Percentiles rank a stretch among this genome's conserved stretches.
Evolutionary conservation across 1,140 invertebrate species (phyloP).

Genomic region (fruit fly (Drosophila melanogaster)): DNA sequence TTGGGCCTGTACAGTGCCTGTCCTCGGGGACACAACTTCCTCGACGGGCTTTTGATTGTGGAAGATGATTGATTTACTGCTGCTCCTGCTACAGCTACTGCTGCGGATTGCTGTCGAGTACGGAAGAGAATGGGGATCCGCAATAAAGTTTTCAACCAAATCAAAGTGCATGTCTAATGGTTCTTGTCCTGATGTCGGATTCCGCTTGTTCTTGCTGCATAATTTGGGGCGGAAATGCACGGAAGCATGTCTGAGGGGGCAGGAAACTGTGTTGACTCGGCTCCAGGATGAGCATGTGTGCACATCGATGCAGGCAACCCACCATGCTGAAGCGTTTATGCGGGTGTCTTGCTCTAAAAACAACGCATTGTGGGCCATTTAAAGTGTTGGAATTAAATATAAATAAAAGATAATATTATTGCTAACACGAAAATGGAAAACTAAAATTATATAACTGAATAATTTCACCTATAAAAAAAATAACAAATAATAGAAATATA

Average conservation of each 20-base stretch:
- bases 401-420: neutral
- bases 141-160: constrained; percentile 70
- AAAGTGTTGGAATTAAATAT: neutral
- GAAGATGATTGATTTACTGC: constrained; percentile 66
- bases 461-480: too few relatives aligned
- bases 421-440: too few relatives aligned
- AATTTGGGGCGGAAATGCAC: constrained; percentile 68
- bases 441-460: too few relatives aligned
- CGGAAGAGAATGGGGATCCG: constrained; percentile 29
- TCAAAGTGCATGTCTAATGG: constrained; percentile 77
- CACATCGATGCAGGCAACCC: constrained; percentile 14
- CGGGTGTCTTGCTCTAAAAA: constrained; percentile 5
- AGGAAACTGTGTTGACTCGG: constrained; percentile 46
- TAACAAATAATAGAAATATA: neutral
- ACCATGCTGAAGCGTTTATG: constrained; percentile 32
- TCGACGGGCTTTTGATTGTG: constrained; percentile 37
- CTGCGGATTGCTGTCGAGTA: constrained; percentile 4
- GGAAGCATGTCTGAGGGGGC: constrained; percentile 58
- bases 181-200: constrained; percentile 59
- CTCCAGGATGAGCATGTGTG: constrained; percentile 39
- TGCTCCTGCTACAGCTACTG: neutral
- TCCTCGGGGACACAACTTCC: constrained; percentile 53
- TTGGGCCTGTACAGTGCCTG: constrained; percentile 55
- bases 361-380: too few relatives aligned
- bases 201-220: constrained; percentile 64